These are phyloP conservation scores for Passer montanus DNA, from an alignment of 2,113 vertebrate genomes.

Conservation along the genomic window DNA sequence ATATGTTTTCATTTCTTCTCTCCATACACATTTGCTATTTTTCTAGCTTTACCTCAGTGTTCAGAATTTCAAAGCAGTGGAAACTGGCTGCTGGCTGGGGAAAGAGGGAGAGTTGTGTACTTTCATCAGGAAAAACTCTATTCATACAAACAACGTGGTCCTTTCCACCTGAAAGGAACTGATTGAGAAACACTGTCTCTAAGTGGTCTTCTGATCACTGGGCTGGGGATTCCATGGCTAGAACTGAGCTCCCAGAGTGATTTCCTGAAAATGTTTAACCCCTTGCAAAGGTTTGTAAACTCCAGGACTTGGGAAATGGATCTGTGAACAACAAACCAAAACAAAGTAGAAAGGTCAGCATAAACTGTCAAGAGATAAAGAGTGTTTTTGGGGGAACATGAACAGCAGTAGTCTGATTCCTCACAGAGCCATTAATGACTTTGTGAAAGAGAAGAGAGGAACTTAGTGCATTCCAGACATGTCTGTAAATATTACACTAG, in stretches of 20 bases:
- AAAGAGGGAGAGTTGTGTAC: slow-evolving; percentile 12
- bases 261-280: slow-evolving; percentile 43
- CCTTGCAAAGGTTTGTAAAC: slow-evolving; percentile 7
- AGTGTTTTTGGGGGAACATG: not conserved
- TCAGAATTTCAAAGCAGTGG: slow-evolving; percentile 25
- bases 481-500: slow-evolving; percentile 56
- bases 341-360: slow-evolving; percentile 12
- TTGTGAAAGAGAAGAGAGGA: slow-evolving; percentile 25
- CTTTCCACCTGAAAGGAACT: slow-evolving; percentile 21
- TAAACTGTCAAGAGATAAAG: slow-evolving; percentile 28
- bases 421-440: slow-evolving; percentile 16
- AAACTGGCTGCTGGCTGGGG: not conserved
- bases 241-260: not conserved
- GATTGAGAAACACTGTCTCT: slow-evolving; percentile 10
- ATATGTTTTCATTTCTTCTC: slow-evolving; percentile 6
- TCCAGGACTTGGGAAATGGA: not conserved
- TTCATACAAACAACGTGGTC: not conserved
- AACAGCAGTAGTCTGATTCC: not conserved
- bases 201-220: not conserved
- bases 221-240: not conserved
- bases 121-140: slow-evolving; percentile 5
- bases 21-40: not conserved
- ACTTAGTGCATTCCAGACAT: slow-evolving; percentile 42
- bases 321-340: not conserved
- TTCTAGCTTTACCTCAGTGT: not conserved